Percentiles rank a stretch among this genome's conserved stretches.
Evolutionary conservation across 2,797 vertebrate species (phyloP).

Genomic region (Poliocrania exsul): DNA sequence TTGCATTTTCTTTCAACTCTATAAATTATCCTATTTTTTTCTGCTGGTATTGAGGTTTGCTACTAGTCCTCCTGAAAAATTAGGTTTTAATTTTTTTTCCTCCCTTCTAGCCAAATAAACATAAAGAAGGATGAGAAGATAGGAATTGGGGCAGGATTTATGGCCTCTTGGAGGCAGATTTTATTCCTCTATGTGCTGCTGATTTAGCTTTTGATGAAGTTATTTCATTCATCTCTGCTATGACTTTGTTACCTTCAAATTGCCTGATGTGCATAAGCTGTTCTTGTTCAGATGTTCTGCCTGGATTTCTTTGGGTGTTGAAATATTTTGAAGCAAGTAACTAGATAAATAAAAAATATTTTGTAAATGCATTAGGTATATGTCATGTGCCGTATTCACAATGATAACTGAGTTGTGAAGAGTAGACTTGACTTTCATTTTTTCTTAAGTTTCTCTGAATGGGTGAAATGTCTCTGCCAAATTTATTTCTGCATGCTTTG

Average conservation of each 20-base stretch:
- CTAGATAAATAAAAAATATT: background rate
- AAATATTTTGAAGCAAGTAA: background rate
- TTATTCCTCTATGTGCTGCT: background rate
- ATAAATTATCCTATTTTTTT: background rate
- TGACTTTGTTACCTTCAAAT: background rate
- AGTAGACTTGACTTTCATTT: background rate
- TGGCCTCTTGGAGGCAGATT: conserved; percentile 3
- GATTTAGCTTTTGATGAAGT: conserved; percentile 3
- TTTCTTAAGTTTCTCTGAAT: background rate
- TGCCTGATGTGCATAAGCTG: background rate
- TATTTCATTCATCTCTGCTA: background rate
- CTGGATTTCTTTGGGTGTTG: background rate
- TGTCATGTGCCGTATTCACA: background rate
- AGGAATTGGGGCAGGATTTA: background rate
- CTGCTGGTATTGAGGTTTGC: background rate
- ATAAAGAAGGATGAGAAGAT: background rate
- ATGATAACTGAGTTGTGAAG: background rate
- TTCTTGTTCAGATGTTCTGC: background rate
- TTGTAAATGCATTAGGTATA: background rate
- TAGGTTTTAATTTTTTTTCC: conserved; percentile 11
- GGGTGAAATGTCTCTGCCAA: background rate
- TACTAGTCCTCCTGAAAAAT: conserved; percentile 4
- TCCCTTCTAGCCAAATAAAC: conserved; percentile 18
- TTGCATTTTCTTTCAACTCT: conserved; percentile 22
- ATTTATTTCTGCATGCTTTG: background rate